Evolutionary conservation across 2,888 invertebrate species (phyloP), one percentile per base, ranked within the genome.

Genomic region (Cryptophagus acutangulus): DNA sequence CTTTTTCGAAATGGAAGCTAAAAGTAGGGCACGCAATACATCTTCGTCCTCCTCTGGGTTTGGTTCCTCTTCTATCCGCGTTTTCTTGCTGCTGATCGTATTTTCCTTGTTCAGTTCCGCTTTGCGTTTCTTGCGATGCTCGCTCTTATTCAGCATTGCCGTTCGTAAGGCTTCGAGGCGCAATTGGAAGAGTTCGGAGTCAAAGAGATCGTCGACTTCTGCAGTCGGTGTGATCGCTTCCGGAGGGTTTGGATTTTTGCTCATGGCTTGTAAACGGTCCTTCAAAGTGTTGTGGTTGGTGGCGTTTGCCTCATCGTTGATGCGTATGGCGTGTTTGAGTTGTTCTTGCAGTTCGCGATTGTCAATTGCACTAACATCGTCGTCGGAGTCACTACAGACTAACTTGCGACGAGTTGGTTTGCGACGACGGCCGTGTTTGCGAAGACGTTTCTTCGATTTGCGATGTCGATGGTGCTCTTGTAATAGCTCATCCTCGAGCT

Each of bases 151-250:
- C 28, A 81, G 55, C 29, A 82, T 67, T 3, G 82, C 79, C n/a
- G 83, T 82, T 52, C 76, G 77, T n/a, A 83, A 65, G 38, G 82
- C 83, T 48, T 78, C 81, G 51, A 80, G 65, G 49, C 83, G 70
- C 33, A 83, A 64, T 51, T 81, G 74, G 36, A 76, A 67, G 45
- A 80, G 76, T 55, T 82, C 81, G 58, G 74, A 76, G 48, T 80
- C 79, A n/a, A n/a, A n/a, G 14, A 33, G 31, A 16, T 51, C 51
- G 18, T 50, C 46, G n/a, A 41, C 38, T 24, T 43, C 37, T 25
- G 40, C 35, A 5, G 13, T 16, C 13, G 8, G 9, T 3, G 3
- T 15, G 8, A 16, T n/a, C 3, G 8, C 12, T 15, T 31, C 31
- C 3, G 4, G 3, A n/a, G n/a, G 3, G 12, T 26, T 20, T 5